These are phyloP conservation scores for Spodoptera litura DNA, from an alignment of 1,140 invertebrate genomes.

Conservation along the genomic window DNA sequence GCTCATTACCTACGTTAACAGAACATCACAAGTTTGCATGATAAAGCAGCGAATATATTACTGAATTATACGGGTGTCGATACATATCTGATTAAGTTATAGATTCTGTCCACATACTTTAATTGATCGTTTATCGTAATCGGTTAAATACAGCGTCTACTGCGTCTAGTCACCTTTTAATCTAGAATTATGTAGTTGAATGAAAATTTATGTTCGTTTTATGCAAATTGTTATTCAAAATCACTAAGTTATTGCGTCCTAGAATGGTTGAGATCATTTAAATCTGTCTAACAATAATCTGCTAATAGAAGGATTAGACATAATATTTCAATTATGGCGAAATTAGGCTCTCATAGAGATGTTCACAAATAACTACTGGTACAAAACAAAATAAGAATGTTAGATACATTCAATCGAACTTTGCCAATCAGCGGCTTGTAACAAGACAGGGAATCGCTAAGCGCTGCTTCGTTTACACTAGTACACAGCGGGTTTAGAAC, in stretches of 20 bases:
- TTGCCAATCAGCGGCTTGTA: constrained; percentile 44
- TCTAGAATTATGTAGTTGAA: constrained; percentile 2
- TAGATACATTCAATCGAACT: constrained; percentile 42
- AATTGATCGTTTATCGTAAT: constrained; percentile 16
- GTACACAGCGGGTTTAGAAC: constrained; percentile 27
- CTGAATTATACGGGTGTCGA: constrained; percentile 3
- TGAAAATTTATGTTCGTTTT: neutral
- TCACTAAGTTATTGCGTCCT: neutral
- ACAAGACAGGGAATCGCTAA: constrained; percentile 47
- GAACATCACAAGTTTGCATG: constrained; percentile 23
- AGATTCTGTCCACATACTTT: neutral
- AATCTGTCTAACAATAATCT: too few species aligned
- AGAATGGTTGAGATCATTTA: too few species aligned
- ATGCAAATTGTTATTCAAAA: neutral
- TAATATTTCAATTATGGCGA: too few species aligned
- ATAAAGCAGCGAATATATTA: constrained; percentile 6
- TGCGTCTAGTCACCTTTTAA: neutral
- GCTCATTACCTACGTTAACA: constrained; percentile 3
- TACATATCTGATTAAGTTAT: constrained; percentile 27
- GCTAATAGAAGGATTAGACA: too few species aligned
- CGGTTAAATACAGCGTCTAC: constrained; percentile 1
- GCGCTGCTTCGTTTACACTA: constrained; percentile 40
- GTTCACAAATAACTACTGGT: constrained; percentile 24
- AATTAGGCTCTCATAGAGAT: neutral
- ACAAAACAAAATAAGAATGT: constrained; percentile 30